Base-by-base conservation (phyloP, 2,888 invertebrate genomes). In the Parnassius glacialis region DNA sequence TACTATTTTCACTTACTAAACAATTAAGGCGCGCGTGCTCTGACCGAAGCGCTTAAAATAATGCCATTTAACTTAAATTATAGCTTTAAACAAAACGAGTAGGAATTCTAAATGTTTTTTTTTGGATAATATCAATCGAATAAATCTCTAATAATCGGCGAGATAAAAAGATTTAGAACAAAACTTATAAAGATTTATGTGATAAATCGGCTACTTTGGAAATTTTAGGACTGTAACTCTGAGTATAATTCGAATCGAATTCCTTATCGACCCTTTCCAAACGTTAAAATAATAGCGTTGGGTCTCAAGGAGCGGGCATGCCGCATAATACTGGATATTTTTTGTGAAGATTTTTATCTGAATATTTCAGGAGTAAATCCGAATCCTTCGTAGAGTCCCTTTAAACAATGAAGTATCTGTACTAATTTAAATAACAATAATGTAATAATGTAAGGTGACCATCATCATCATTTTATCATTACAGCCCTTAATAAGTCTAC, bases 111-210 rank as follows among this genome's bases (percentile, higher is more conserved):
- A 13, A 45, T 52, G 52, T 59, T 45, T 45, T 45, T 45, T 34
- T 52, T 51, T 34, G 13, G 9, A 34, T 45, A 45, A 51, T 58
- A 52, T 52, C 42, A 13, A 59, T 59, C 34, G 12, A 59, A 59
- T 59, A 59, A 59, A 59, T 59, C 58, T 25, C 16, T 44, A n/a
- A 10, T 16, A 59, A 52, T 41, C 45, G 45, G 45, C 43, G 43
- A 59, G 45, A 59, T 59, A 59, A 59, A 58, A 59, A 59, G 52
- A 59, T 59, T 59, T 59, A 52, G 58, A 34, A 52, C 52, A 52
- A 59, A 59, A 59, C 52, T 59, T 59, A 34, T 45, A 44, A 59
- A 44, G 58, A 59, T 59, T 59, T 59, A 59, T 59, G 58, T 52
- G 52, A 52, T 52, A 59, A 52, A 59, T 59, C 41, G 58, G 58